phyloP scores from a whole-genome alignment of 1,140 invertebrate species.

The Rhagoletis zephyria region DNA sequence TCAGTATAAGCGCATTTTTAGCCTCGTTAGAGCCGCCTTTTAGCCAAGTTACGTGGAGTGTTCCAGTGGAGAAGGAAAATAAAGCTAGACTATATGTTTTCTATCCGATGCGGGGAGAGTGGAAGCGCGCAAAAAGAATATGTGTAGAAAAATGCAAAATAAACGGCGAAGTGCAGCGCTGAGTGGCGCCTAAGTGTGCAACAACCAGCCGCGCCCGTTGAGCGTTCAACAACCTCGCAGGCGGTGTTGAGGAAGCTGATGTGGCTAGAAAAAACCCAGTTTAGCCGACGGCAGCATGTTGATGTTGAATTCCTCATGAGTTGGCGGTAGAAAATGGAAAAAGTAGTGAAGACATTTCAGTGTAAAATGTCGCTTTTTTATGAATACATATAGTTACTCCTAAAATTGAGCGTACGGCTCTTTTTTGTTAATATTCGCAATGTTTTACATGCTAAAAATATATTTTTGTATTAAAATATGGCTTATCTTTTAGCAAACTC shows the following conservation, averaged over 20 bases:
- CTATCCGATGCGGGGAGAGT: too few species aligned
- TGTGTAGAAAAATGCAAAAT: slow-evolving; percentile 9
- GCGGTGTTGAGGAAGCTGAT: neutral
- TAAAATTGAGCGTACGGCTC: too few species aligned
- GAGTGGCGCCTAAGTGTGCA: slow-evolving; percentile 45
- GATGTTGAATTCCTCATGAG: neutral
- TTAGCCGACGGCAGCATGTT: neutral
- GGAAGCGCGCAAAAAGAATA: too few species aligned
- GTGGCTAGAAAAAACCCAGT: neutral
- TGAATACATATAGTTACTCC: too few species aligned
- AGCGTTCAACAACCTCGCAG: slow-evolving; percentile 40
- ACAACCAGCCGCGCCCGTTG: slow-evolving; percentile 35
- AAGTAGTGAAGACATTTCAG: neutral
- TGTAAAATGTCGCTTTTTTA: too few species aligned
- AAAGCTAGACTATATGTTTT: neutral
- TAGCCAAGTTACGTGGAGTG: slow-evolving; percentile 20
- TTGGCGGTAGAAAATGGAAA: neutral
- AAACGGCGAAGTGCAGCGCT: slow-evolving; percentile 43
- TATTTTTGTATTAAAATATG: too few species aligned
- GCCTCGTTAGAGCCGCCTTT: slow-evolving; percentile 41
- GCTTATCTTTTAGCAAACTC: too few species aligned
- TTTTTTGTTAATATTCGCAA: too few species aligned
- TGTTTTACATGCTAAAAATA: too few species aligned
- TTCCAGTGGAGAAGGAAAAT: neutral
- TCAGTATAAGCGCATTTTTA: slow-evolving; percentile 20